Conservation (phyloP, 2,113 vertebrate species). For the Corvus cornix region DNA sequence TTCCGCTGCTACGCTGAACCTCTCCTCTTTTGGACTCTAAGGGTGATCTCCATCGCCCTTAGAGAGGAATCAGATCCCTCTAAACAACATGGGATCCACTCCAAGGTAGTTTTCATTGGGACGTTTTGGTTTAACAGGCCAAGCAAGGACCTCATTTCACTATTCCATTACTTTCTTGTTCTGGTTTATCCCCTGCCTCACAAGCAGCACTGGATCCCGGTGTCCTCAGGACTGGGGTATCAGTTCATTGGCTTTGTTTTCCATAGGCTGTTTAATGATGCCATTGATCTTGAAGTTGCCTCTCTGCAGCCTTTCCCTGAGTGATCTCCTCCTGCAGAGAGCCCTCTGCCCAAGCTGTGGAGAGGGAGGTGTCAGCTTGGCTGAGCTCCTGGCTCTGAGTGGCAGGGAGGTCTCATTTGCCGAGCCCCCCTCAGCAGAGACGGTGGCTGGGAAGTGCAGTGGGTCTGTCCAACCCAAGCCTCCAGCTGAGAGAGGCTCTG, state of each 20-base stretch:
- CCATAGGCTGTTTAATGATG: background rate
- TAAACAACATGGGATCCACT: background rate
- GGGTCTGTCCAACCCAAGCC: background rate
- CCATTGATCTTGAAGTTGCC: background rate
- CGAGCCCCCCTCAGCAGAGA: constrained; percentile 15
- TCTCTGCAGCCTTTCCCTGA: background rate
- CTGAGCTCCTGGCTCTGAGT: constrained; percentile 2
- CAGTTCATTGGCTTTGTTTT: background rate
- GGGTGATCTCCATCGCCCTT: background rate
- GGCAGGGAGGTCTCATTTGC: background rate
- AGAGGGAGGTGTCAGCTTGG: background rate
- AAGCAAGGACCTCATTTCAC: background rate
- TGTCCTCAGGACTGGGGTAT: background rate
- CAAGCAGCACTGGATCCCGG: background rate
- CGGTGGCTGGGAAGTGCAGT: background rate
- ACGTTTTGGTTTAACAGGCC: background rate
- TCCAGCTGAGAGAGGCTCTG: background rate
- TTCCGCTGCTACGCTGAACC: background rate
- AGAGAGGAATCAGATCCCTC: background rate
- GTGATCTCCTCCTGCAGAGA: background rate
- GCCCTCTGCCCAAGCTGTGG: background rate
- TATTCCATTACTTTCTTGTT: background rate
- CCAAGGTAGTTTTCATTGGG: background rate
- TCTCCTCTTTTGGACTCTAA: background rate
- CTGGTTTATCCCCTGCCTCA: background rate